Evolutionary conservation across 1,140 invertebrate genomes (phyloP), one percentile per base, ranked within the genome.

Genomic region (Sogatella furcifera): DNA sequence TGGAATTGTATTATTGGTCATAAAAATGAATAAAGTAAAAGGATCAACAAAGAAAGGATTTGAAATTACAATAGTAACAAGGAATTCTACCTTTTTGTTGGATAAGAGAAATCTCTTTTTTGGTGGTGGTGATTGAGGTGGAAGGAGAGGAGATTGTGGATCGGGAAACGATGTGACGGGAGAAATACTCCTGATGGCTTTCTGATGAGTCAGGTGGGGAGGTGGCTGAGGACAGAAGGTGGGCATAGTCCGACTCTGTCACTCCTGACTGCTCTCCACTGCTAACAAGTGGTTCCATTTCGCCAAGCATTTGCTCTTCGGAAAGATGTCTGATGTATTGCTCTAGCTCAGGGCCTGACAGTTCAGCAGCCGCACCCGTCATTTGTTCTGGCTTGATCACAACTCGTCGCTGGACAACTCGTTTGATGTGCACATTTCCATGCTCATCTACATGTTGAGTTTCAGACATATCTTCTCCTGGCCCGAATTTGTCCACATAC

Each of bases 381-480:
- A 68, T 60, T 41, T 68, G 66, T 59, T 69, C 69, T 54, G 71
- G 68, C 62, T 68, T 67, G 13, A 80, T 65, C 28, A 80, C 72
- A 61, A 77, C 70, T 31, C 76, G 68, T 64, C 72, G 74, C 66
- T 79, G 77, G 13, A 79, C 72, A 5, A 78, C 72, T 57, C 73
- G 68, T 60, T 71, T 77, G 13, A 77, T 67, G 64, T 78, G 76
- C 21, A 80, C 71, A 64, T 80, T 80, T 6, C 79, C 79, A 63
- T 72, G 65, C 44, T 69, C 69, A 66, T 80, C 78, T 0, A 74
- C 68, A 61, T 75, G 72, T 67, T 77, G 68, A 13, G 71, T 73
- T 68, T 80, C 76, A 43, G 72, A 63, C 10, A 76, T 69, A 55
- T 78, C 72, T 67, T 79, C 75, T 14, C 77, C 78, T 52, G 77